Percentiles rank a stretch among this genome's conserved stretches.
These are phyloP conservation scores for Leptoclinus maculatus DNA, from an alignment of 2,797 vertebrate genomes.

Conservation along the genomic window DNA sequence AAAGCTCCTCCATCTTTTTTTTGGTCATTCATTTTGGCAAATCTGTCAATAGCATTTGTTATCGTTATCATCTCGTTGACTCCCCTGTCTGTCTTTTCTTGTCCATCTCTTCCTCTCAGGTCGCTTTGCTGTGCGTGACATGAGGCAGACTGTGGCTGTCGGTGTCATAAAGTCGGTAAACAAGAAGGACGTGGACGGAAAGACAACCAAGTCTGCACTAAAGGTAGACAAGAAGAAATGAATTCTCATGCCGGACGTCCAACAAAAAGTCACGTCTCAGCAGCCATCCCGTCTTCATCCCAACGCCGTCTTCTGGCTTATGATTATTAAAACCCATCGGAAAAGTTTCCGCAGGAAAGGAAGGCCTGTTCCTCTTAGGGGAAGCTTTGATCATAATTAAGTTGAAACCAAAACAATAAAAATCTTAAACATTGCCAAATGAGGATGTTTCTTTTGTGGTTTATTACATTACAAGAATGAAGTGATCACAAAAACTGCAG, in stretches of 20 bases:
- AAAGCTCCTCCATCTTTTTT: background rate
- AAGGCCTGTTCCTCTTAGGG: too few species aligned
- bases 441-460: too few species aligned
- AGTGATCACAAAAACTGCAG: too few species aligned
- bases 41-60: background rate
- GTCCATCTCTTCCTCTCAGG: constrained; percentile 56
- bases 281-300: constrained; percentile 33
- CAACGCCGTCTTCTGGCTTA: constrained; percentile 73
- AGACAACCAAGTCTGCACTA: constrained; percentile 83
- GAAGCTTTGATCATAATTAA: too few species aligned
- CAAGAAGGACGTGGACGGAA: constrained; percentile 59
- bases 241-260: constrained; percentile 68
- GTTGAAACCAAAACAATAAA: constrained; percentile 73
- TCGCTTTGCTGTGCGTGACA: constrained; percentile 83
- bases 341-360: constrained; percentile 87
- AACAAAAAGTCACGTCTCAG: constrained; percentile 38
- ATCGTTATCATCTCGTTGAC: background rate
- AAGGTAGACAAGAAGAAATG: constrained; percentile 84
- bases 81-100: background rate
- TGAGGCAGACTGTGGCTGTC: constrained; percentile 87
- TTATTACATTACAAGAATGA: too few species aligned
- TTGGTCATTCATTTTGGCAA: background rate
- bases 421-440: constrained; percentile 51
- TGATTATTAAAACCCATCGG: constrained; percentile 84
- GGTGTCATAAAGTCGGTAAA: constrained; percentile 82